phyloP scores from a whole-genome alignment of 2,113 vertebrate genomes.

The Nothoprocta pentlandii region DNA sequence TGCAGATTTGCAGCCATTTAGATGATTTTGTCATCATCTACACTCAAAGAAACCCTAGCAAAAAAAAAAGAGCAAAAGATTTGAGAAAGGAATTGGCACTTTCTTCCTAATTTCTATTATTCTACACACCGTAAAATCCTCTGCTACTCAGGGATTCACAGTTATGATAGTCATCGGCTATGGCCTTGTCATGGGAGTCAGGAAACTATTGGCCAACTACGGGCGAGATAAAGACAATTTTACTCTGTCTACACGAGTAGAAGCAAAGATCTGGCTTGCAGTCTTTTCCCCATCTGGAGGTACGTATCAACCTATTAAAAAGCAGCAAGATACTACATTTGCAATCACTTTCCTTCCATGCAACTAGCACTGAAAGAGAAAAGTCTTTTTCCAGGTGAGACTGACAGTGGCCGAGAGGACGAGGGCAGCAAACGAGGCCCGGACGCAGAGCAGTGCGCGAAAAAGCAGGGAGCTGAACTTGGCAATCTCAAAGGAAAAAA shows the following conservation, averaged over 20 bases:
- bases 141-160: neutral
- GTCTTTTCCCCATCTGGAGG: neutral
- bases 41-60: neutral
- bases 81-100: neutral
- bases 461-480: neutral
- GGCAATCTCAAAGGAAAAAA: neutral
- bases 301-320: neutral
- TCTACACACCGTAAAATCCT: neutral
- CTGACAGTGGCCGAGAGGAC: neutral
- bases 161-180: neutral
- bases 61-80: conserved; percentile 29
- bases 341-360: neutral
- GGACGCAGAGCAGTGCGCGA: neutral
- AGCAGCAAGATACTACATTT: neutral
- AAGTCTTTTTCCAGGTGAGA: neutral
- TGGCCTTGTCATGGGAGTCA: neutral
- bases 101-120: neutral
- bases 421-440: fast-evolving
- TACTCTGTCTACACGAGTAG: neutral
- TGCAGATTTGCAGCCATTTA: conserved; percentile 21
- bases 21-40: neutral
- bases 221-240: neutral
- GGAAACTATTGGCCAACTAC: neutral
- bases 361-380: neutral
- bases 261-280: neutral